phyloP scores from a whole-genome alignment of 2,888 invertebrate species.

The Pediacus dermestoides region DNA sequence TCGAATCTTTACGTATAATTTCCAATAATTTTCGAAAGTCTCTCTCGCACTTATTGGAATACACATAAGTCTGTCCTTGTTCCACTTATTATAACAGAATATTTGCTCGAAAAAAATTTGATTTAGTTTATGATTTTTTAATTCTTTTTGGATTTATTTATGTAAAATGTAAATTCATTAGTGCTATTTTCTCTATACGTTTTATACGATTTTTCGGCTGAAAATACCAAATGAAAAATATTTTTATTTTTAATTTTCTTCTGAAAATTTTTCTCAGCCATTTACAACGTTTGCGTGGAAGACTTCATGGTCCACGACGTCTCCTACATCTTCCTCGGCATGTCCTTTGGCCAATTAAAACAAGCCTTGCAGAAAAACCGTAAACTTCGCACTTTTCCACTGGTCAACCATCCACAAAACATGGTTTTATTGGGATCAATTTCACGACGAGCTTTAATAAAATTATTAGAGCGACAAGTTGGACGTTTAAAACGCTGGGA shows the following conservation, averaged over 20 bases:
- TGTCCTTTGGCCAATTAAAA: conserved; percentile 83
- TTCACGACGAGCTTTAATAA: conserved; percentile 78
- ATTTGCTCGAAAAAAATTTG: no score
- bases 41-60: no score
- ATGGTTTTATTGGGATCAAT: conserved; percentile 93
- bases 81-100: no score
- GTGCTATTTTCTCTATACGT: no score
- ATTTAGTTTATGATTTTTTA: no score
- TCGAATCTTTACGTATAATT: no score
- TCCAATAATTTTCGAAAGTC: no score
- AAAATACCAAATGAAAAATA: neutral
- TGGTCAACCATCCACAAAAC: conserved; percentile 81
- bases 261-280: conserved; percentile 54
- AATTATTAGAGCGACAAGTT: conserved; percentile 77
- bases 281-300: conserved; percentile 90
- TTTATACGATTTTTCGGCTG: neutral
- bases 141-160: no score
- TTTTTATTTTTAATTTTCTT: conserved; percentile 58
- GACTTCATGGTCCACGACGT: conserved; percentile 93
- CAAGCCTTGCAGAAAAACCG: conserved; percentile 67
- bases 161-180: no score
- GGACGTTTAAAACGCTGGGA: conserved; percentile 66
- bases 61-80: no score
- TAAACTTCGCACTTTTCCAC: conserved; percentile 75
- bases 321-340: conserved; percentile 81